Conservation (phyloP, 2,797 vertebrate species). For the Myripristis murdjan region DNA sequence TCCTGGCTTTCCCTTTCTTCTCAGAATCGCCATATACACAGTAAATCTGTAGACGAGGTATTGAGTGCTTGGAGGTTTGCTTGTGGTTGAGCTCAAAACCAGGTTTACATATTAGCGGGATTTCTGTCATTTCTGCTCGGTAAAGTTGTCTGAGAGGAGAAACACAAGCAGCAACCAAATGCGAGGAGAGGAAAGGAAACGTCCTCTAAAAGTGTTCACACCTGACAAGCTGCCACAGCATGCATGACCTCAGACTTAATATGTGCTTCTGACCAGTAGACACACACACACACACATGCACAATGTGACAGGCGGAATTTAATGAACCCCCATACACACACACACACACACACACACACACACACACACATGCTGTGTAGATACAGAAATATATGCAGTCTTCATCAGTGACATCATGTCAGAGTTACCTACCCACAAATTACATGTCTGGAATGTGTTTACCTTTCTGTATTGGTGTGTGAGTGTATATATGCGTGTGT, state of each 20-base stretch:
- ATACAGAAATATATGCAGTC: too few species aligned
- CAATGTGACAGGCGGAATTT: neutral
- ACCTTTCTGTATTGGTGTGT: neutral
- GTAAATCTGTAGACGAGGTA: too few species aligned
- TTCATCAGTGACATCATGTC: constrained; percentile 23
- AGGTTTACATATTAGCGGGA: neutral
- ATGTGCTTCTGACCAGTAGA: neutral
- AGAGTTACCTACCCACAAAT: constrained; percentile 1
- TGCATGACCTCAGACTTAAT: constrained; percentile 30
- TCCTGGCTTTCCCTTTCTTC: too few species aligned
- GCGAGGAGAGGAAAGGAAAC: neutral
- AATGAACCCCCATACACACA: neutral
- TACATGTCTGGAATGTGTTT: constrained; percentile 13
- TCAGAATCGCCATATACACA: neutral
- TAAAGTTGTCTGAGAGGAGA: neutral
- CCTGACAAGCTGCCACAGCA: neutral
- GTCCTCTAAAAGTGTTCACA: constrained; percentile 14
- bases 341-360: neutral
- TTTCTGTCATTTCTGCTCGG: neutral
- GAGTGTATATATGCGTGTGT: neutral
- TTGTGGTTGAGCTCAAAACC: neutral
- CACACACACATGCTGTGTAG: neutral
- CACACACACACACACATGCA: constrained; percentile 4
- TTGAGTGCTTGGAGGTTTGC: neutral
- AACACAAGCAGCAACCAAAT: neutral